Base-by-base conservation (phyloP, 2,113 vertebrate species). In the Columba livia region DNA sequence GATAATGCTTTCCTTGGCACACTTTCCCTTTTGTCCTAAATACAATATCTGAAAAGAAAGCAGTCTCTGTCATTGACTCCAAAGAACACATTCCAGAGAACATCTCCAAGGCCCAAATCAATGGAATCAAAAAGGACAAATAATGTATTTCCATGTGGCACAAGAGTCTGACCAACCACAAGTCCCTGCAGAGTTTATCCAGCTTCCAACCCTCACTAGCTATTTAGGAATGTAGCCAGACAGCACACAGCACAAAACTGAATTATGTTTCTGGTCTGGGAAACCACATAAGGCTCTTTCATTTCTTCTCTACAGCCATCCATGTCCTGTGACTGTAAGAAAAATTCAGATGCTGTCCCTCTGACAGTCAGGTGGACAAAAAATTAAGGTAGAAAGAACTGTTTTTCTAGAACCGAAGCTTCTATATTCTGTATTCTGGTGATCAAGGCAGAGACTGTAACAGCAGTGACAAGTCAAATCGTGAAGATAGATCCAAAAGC, bases 391-490 rank as follows among this genome's bases (percentile, higher is more conserved):
- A 89, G 79, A 77, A 92, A 40, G 2, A 53, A 21, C 1, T 53
- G 75, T 36, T 47, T 42, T 82, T 47, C 54, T 70, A 73, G 84
- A 83, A 77, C 23, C 60, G 31, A 94, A 96, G 28, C 69, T 79
- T 9, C 67, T 62, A 28, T 58, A 69, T 81, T 94, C 28, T 86
- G n/a, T 88, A 75, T 97, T 88, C 61, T 91, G 54, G 32, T 67
- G 91, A 89, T 94, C 75, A 96, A 87, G 60, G 85, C 89, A 79
- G 77, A 97, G 88, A 92, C 2, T 5, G 44, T 20, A 71, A 65
- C 20, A 79, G 67, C 44, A 84, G 34, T 88, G 94, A 96, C 75
- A 96, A 89, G 74, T 61, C 28, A 93, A 96, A 96, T 97, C 91
- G 94, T 61, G 38, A 36, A 80, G 73, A 67, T 25, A 95, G 67